Evolutionary conservation across 2,113 vertebrate genomes (phyloP).

Genomic region (Odontesthes bonariensis): DNA sequence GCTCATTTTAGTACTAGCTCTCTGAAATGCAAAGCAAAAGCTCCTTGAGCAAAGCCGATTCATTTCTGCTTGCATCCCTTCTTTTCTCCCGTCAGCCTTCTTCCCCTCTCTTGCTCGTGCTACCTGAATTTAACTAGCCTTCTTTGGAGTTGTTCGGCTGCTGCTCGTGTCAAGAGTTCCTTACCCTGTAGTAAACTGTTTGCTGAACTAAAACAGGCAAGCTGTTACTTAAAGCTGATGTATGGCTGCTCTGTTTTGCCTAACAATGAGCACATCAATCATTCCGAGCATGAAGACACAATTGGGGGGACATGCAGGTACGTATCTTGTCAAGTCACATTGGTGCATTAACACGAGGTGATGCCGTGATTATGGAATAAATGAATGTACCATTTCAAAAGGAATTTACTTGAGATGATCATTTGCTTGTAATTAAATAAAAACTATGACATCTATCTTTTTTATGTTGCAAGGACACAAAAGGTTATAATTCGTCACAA

Average conservation of each 20-base stretch:
- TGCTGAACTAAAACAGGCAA: constrained; percentile 43
- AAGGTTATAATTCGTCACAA: constrained; percentile 41
- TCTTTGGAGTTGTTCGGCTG: constrained; percentile 40
- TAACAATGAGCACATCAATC: constrained; percentile 54
- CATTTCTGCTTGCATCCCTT: constrained; percentile 46
- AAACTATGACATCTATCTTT: constrained; percentile 39
- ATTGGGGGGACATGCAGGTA: constrained; percentile 23
- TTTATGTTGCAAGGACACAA: constrained; percentile 49
- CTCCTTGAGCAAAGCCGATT: constrained; percentile 56
- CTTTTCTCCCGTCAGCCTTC: constrained; percentile 32
- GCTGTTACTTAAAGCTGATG: constrained; percentile 43
- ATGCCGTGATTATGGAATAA: constrained; percentile 20
- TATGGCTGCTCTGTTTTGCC: constrained; percentile 35
- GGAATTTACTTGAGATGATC: constrained; percentile 11
- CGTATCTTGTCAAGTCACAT: constrained; percentile 34
- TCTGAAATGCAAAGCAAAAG: constrained; percentile 42
- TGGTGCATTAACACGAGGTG: constrained; percentile 13
- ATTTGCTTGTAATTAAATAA: constrained; percentile 31
- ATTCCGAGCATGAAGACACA: constrained; percentile 39
- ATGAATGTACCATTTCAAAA: background rate
- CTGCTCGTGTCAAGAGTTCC: constrained; percentile 34
- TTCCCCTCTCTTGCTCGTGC: constrained; percentile 19
- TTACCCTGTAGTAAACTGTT: background rate
- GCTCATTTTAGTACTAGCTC: constrained; percentile 52
- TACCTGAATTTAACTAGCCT: constrained; percentile 33